A percentile compares a stretch with the other conserved stretches of the same genome.
phyloP scores from a whole-genome alignment of 1,140 invertebrate species.

The Centruroides sculpturatus region DNA sequence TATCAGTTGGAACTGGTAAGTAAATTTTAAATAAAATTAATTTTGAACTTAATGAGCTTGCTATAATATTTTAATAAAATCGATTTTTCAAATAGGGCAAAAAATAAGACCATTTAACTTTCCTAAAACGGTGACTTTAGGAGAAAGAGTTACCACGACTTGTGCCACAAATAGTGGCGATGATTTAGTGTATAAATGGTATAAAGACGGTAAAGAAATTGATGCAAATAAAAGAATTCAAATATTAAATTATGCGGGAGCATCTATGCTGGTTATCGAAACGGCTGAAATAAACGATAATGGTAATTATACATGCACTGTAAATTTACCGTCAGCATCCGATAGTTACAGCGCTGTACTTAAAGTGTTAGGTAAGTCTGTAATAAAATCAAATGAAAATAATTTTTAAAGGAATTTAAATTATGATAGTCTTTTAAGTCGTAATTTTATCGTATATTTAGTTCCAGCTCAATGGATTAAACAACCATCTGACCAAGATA shows the following conservation, averaged over 20 bases:
- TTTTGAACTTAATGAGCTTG: neutral
- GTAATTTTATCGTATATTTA: constrained; percentile 8
- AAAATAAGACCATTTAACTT: neutral
- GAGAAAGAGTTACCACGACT: neutral
- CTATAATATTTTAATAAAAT: neutral
- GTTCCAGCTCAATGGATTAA: constrained; percentile 37
- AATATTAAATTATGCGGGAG: neutral
- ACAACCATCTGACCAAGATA: constrained; percentile 31
- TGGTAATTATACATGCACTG: neutral
- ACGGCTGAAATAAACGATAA: neutral
- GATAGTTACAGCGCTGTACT: neutral
- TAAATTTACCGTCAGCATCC: neutral
- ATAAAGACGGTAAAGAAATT: neutral
- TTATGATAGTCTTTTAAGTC: too few species aligned
- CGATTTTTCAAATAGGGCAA: neutral
- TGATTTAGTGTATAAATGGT: neutral
- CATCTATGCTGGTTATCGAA: neutral
- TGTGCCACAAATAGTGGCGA: neutral
- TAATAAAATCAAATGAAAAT: too few species aligned
- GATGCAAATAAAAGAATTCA: neutral
- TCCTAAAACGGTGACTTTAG: neutral
- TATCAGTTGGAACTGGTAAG: neutral
- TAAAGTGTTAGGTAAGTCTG: too few species aligned
- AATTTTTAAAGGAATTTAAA: too few species aligned
- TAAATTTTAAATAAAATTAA: neutral